Evolutionary conservation across 1,140 invertebrate genomes (phyloP), one percentile per base, ranked within the genome.

Genomic region (Aculops lycopersici): DNA sequence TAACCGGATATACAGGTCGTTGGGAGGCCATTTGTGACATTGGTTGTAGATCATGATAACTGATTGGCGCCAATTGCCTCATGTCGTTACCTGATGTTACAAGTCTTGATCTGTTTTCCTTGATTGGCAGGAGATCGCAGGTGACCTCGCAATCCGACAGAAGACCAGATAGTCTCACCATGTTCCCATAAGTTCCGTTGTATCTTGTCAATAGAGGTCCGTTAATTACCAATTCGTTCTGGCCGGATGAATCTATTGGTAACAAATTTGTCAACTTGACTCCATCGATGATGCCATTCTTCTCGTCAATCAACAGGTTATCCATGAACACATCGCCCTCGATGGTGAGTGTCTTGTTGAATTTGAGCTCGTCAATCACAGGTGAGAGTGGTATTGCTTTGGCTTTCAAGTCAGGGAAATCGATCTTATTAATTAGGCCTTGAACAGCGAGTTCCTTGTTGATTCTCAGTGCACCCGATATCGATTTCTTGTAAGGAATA

Each of bases 171-270:
- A n/a, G n/a, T n/a, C n/a, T n/a, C n/a, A n/a, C n/a, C n/a, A n/a
- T n/a, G n/a, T n/a, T n/a, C n/a, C n/a, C n/a, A n/a, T n/a, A n/a
- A n/a, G n/a, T n/a, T n/a, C n/a, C n/a, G n/a, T n/a, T n/a, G n/a
- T n/a, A n/a, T n/a, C n/a, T n/a, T n/a, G n/a, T n/a, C n/a, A n/a
- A n/a, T n/a, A n/a, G n/a, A n/a, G n/a, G n/a, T n/a, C n/a, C n/a
- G n/a, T n/a, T n/a, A n/a, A n/a, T n/a, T 14, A 41, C 35, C 21
- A 41, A 17, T 38, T 41, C 35, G 21, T 41, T 21, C 4, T 15
- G 21, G 17, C 14, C 21, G 17, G 17, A 4, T 40, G 24, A 41
- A 41, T 36, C 17, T n/a, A 16, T 38, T 13, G 17, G 12, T 21
- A 35, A 4, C 16, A 16, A 14, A 41, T 18, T n/a, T 13, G 4